phyloP scores from a whole-genome alignment of 2,113 vertebrate genomes.

The Eira barbara region DNA sequence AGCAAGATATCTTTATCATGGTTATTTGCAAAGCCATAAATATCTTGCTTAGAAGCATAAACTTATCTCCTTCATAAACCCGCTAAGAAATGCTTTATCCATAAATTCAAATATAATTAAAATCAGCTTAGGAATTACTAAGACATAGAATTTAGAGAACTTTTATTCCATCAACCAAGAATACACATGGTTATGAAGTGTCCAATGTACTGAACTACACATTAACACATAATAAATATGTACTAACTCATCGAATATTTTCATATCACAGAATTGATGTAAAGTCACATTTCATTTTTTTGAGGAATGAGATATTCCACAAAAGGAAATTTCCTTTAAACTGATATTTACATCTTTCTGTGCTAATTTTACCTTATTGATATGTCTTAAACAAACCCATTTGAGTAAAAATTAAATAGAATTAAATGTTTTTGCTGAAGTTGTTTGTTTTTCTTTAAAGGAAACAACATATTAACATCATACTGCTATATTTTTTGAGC shows the following conservation, averaged over 20 bases:
- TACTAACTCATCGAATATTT: not conserved
- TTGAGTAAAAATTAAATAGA: not conserved
- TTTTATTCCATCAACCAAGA: not conserved
- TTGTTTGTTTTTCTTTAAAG: not conserved
- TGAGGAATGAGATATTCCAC: not conserved
- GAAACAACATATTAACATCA: not conserved
- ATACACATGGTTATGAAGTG: not conserved
- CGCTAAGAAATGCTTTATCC: slow-evolving; percentile 9
- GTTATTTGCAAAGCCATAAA: not conserved
- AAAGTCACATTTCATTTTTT: not conserved
- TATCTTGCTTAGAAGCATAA: not conserved
- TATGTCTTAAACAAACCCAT: not conserved
- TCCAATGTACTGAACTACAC: not conserved
- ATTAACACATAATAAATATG: not conserved
- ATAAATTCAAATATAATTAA: slow-evolving; percentile 42
- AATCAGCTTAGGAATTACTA: not conserved
- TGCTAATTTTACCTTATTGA: not conserved
- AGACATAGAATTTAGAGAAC: not conserved
- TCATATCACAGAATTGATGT: not conserved
- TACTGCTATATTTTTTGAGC: not conserved
- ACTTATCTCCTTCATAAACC: not conserved
- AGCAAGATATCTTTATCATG: not conserved
- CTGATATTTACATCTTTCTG: not conserved
- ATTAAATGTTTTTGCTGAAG: not conserved
- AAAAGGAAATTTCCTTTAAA: not conserved